phyloP scores from a whole-genome alignment of 2,888 invertebrate genomes.

The Branchellion lobata region DNA sequence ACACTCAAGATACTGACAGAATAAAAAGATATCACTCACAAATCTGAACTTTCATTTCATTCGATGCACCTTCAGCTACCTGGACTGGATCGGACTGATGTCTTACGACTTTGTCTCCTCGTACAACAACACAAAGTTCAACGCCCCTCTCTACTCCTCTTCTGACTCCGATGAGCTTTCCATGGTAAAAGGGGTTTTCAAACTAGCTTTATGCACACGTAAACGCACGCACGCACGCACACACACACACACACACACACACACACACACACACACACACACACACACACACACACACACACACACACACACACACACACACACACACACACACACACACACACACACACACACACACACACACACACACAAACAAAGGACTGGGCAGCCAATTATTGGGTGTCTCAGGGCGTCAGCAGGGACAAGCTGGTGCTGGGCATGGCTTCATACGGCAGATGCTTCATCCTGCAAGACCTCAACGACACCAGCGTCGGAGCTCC shows the following conservation, averaged over 20 bases:
- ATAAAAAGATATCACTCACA: too few relatives aligned
- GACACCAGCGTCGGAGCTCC: constrained; percentile 1
- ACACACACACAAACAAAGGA: constrained; percentile 6
- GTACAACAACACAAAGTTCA: constrained; percentile 52
- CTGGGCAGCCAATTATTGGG: constrained; percentile 27
- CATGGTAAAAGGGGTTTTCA: too few relatives aligned
- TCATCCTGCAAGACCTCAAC: not conserved
- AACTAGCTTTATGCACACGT: too few relatives aligned
- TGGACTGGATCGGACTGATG: not conserved
- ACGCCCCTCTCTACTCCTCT: constrained; percentile 47
- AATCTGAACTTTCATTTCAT: not conserved
- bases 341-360: too few relatives aligned
- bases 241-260: constrained; percentile 16
- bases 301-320: constrained; percentile 11
- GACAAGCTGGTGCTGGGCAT: constrained; percentile 19
- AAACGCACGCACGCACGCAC: constrained; percentile 4
- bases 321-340: too few relatives aligned
- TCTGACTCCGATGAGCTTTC: not conserved
- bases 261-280: not conserved
- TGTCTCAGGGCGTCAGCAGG: not conserved
- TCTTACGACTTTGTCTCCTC: not conserved
- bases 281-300: constrained; percentile 27
- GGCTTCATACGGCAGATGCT: constrained; percentile 26
- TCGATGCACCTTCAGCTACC: too few relatives aligned
- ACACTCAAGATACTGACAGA: too few relatives aligned